A percentile compares a stretch with the other conserved stretches of the same genome.
Conservation (phyloP, 2,797 vertebrate genomes). For the Dromococcyx pavoninus region DNA sequence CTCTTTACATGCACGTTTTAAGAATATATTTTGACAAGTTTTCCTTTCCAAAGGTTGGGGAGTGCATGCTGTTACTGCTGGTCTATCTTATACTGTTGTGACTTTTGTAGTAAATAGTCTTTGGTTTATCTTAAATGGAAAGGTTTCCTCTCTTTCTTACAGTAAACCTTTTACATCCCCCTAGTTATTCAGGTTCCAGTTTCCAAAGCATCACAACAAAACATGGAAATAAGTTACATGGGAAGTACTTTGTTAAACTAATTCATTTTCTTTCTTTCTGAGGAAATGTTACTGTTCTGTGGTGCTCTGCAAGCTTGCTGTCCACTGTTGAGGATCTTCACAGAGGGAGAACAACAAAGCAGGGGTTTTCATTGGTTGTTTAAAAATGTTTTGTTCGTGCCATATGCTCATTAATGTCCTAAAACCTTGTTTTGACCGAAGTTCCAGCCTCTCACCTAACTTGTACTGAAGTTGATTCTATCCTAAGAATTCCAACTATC, state of each 20-base stretch:
- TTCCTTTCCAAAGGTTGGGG: neutral
- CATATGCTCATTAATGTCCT: neutral
- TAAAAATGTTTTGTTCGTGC: neutral
- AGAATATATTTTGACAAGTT: neutral
- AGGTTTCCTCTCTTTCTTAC: neutral
- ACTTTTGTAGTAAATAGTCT: neutral
- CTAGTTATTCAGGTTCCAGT: neutral
- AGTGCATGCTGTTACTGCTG: neutral
- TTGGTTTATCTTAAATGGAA: neutral
- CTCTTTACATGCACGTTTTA: neutral
- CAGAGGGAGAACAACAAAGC: neutral
- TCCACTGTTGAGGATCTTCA: neutral
- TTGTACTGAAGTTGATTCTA: neutral
- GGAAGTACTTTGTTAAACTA: neutral
- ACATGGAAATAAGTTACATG: neutral
- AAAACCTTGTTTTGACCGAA: neutral
- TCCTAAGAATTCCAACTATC: neutral
- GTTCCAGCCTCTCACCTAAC: neutral
- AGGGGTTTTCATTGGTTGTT: neutral
- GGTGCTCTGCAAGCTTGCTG: neutral
- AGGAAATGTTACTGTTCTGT: neutral
- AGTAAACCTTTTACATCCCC: neutral
- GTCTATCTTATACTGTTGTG: neutral
- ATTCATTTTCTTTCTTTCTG: neutral
- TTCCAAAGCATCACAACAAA: neutral